A percentile compares a stretch with the other conserved stretches of the same genome.
These are phyloP conservation scores for Philhelius pedissequus DNA, from an alignment of 2,888 invertebrate species.

Conservation along the genomic window DNA sequence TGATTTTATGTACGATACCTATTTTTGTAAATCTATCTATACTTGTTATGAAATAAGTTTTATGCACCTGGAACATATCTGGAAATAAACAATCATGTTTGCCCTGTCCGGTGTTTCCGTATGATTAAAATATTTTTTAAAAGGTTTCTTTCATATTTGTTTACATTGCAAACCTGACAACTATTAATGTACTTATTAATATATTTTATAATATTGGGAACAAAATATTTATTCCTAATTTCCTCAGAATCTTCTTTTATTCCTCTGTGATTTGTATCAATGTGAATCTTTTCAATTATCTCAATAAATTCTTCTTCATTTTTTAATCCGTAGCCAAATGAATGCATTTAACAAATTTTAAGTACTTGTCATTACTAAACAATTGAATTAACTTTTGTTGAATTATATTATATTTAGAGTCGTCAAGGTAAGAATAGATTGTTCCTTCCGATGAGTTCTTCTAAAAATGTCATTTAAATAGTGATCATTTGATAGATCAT, in stretches of 20 bases:
- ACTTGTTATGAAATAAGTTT: too few relatives aligned
- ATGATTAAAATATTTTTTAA: neutral
- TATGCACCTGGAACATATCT: too few relatives aligned
- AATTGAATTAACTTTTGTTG: conserved; percentile 20
- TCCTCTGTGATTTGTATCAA: neutral
- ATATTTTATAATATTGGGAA: conserved; percentile 22
- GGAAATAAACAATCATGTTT: too few relatives aligned
- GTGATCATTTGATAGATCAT: neutral
- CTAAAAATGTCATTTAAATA: conserved; percentile 7
- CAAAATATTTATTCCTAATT: conserved; percentile 10
- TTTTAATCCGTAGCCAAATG: conserved; percentile 15
- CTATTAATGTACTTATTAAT: conserved; percentile 22
- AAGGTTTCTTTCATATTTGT: too few relatives aligned
- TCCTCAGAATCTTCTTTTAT: neutral
- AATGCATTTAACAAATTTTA: conserved; percentile 28
- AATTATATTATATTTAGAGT: neutral
- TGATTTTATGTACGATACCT: too few relatives aligned
- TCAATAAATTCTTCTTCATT: conserved; percentile 13
- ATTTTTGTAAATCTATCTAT: too few relatives aligned
- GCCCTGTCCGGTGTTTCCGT: too few relatives aligned
- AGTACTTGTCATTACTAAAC: neutral
- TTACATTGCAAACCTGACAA: too few relatives aligned
- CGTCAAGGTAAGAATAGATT: conserved; percentile 3
- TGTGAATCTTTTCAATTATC: neutral
- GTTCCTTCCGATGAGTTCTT: neutral